Conservation (phyloP, 2,888 invertebrate genomes). For the Ramazzottius varieornatus region DNA sequence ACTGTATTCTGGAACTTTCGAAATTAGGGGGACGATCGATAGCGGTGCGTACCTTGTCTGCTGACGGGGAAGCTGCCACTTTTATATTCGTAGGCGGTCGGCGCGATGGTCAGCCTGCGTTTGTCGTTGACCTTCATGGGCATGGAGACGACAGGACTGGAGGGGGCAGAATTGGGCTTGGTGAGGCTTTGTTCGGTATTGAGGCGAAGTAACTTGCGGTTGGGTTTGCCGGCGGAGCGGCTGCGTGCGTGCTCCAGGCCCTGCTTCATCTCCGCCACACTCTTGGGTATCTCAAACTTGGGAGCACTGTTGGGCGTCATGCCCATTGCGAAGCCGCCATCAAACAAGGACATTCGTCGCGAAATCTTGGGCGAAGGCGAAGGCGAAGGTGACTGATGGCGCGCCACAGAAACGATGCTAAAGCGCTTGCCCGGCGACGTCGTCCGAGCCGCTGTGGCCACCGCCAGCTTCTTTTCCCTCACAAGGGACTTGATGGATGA, state of each 20-base stretch:
- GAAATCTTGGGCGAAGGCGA: not conserved
- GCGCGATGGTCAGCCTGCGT: conserved; percentile 3
- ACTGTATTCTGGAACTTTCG: too few relatives aligned
- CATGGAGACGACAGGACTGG: not conserved
- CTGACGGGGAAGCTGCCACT: not conserved
- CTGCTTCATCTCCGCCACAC: not conserved
- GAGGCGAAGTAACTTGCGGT: not conserved
- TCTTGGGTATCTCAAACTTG: conserved; percentile 16
- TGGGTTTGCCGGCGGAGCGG: not conserved
- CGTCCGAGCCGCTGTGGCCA: not conserved
- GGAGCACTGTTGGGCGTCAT: conserved; percentile 16
- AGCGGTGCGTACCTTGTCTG: not conserved
- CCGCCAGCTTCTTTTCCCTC: not conserved
- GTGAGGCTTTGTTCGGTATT: not conserved
- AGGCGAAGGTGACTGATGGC: not conserved
- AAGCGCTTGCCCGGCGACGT: not conserved
- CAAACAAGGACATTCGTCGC: not conserved
- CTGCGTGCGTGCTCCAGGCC: not conserved
- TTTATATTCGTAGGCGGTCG: not conserved
- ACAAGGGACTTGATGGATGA: not conserved
- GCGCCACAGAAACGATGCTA: not conserved
- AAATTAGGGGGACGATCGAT: too few relatives aligned
- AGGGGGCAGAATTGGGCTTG: not conserved
- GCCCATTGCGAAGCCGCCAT: not conserved
- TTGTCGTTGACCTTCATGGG: conserved; percentile 2